Base-by-base conservation (phyloP, 2,797 vertebrate species). In the Setipinna tenuifilis region DNA sequence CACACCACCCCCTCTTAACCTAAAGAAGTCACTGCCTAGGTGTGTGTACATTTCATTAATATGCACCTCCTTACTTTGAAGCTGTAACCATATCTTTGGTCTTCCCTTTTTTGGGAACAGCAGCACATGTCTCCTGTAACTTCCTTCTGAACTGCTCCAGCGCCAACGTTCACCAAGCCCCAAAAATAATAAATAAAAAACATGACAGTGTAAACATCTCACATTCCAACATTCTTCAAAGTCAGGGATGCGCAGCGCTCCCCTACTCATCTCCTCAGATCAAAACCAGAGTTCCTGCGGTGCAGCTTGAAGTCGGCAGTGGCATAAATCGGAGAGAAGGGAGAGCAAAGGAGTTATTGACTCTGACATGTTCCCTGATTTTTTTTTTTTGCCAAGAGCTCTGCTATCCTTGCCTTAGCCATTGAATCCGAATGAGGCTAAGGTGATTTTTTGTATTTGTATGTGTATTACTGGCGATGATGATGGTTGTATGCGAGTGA, bases 151-250 rank as follows among this genome's bases (percentile, higher is more conserved):
- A 23, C n/a, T 44, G 19, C 71, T 78, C 71, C 14, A 78, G 35
- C 17, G 17, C 35, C 35, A 78, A 16, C 71, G 5, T 68, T 44
- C 71, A 44, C 50, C 50, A 54, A 54, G 1, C 71, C 68, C 12
- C 21, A 50, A 84, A 68, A 50, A 75, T 1, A 9, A 54, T 10
- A 54, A 54, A 54, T 54, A 54, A 35, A 75, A 31, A 75, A 78
- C 35, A 54, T 78, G 71, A 78, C 4, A 44, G 31, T 78, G 31
- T 78, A 78, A 78, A 78, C 71, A 78, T 78, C 31, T 78, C 31
- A 41, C 71, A 78, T 78, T 78, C 71, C 35, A 44, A 31, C 19
- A 31, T 44, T 78, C 31, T 78, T 78, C 71, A 78, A 44, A 78
- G 71, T 3, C 71, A 19, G 16, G 71, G 17, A 78, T 78, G 31